phyloP scores from a whole-genome alignment of 2,888 invertebrate species.

The Agriopis marginaria region DNA sequence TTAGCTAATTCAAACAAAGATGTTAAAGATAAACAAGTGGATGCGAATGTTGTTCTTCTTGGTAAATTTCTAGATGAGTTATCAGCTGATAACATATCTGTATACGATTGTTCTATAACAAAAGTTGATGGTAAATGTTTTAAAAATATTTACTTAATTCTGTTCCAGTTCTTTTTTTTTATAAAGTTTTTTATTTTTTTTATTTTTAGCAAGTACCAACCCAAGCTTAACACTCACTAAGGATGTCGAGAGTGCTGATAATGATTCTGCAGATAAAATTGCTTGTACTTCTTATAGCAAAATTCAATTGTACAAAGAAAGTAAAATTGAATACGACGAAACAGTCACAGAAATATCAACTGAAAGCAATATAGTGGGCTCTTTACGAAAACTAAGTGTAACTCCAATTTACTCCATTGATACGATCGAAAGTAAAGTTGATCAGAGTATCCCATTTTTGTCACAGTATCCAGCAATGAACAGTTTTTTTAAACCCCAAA shows the following conservation, averaged over 20 bases:
- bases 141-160: background rate
- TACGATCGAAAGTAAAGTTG: slow-evolving; percentile 48
- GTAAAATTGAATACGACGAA: slow-evolving; percentile 32
- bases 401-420: slow-evolving; percentile 65
- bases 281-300: slow-evolving; percentile 47
- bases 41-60: background rate
- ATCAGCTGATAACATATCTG: background rate
- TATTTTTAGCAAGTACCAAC: slow-evolving; percentile 22
- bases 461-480: slow-evolving; percentile 22
- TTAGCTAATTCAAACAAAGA: slow-evolving; percentile 7
- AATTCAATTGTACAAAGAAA: slow-evolving; percentile 23
- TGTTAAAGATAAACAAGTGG: background rate
- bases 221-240: background rate
- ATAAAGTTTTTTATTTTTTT: background rate
- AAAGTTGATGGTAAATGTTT: slow-evolving; percentile 21
- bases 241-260: background rate
- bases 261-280: slow-evolving; percentile 45
- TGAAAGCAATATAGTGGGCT: slow-evolving; percentile 30
- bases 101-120: background rate
- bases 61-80: background rate
- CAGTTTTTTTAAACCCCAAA: slow-evolving; percentile 26
- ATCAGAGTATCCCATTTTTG: slow-evolving; percentile 8
- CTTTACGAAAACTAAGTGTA: slow-evolving; percentile 54
- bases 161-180: background rate
- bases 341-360: slow-evolving; percentile 29